Base-by-base conservation (phyloP, 2,888 invertebrate species). In the Athalia cordata region DNA sequence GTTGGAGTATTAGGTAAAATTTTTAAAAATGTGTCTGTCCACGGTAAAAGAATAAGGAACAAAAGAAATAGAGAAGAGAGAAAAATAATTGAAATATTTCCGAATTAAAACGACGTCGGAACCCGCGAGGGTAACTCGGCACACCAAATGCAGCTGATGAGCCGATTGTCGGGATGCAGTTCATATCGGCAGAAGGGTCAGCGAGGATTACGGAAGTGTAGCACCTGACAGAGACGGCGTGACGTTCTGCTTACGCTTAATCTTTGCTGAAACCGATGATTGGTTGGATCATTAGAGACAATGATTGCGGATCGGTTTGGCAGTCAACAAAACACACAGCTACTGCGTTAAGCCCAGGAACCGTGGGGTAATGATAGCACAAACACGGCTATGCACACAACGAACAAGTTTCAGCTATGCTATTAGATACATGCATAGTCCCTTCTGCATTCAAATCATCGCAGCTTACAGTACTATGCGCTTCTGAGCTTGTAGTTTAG, bases 261-360 rank as follows among this genome's bases (percentile, higher is more conserved):
- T 49, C 74, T 62, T 61, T 59, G 13, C 62, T 29, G 11, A 29
- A 49, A 9, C 15, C 49, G 50, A 75, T 62, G 74, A 75, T 75
- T 75, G 74, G 74, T 75, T 43, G 49, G 9, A 75, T 75, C 61
- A 75, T 75, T 75, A 75, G 62, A 75, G 74, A 75, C 62, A 75
- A 75, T 75, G 61, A 75, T 75, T 75, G 62, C 74, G 74, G 74
- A 75, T 75, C 74, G 62, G 62, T 55, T 49, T n/a, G 50, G 13
- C 74, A 52, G 74, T 75, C 61, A 62, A 75, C 74, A 75, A 62
- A 75, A 62, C 74, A 62, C 74, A 62, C 29, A 29, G 29, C 61
- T 62, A n/a, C 49, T 13, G 74, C 45, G 61, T 29, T 62, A 62
- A 75, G 50, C 61, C 50, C 61, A 61, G 50, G 62, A 62, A 61